These are phyloP conservation scores for Limnephilus marmoratus DNA, from an alignment of 2,888 invertebrate species.

Conservation along the genomic window DNA sequence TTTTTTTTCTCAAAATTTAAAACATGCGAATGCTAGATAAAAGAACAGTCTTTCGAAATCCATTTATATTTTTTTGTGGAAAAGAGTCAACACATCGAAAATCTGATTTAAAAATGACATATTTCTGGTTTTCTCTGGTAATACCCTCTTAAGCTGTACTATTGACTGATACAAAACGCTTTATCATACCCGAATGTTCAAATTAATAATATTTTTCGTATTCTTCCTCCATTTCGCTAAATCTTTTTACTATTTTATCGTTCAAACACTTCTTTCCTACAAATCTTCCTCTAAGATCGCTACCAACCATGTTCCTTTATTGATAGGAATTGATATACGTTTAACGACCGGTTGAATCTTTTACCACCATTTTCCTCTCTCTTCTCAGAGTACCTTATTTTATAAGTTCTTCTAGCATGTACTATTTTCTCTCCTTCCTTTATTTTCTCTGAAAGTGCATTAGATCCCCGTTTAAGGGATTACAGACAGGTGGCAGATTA, in stretches of 20 bases:
- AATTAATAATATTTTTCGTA: not conserved
- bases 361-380: not conserved
- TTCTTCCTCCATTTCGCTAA: not conserved
- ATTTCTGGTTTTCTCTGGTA: too few relatives aligned
- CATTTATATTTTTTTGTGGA: too few relatives aligned
- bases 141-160: too few relatives aligned
- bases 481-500: not conserved
- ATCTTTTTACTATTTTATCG: not conserved
- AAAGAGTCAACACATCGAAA: too few relatives aligned
- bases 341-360: not conserved
- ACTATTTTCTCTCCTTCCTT: not conserved
- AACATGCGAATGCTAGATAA: too few relatives aligned
- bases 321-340: not conserved
- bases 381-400: not conserved
- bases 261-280: not conserved
- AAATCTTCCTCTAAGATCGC: not conserved
- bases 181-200: not conserved
- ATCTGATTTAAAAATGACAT: too few relatives aligned
- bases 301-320: not conserved
- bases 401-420: not conserved
- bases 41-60: too few relatives aligned
- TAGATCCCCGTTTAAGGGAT: not conserved
- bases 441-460: not conserved
- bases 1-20: too few relatives aligned
- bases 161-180: not conserved